Percentiles rank a stretch among this genome's conserved stretches.
These are phyloP conservation scores for Atrichornis clamosus DNA, from an alignment of 2,113 vertebrate genomes.

Conservation along the genomic window DNA sequence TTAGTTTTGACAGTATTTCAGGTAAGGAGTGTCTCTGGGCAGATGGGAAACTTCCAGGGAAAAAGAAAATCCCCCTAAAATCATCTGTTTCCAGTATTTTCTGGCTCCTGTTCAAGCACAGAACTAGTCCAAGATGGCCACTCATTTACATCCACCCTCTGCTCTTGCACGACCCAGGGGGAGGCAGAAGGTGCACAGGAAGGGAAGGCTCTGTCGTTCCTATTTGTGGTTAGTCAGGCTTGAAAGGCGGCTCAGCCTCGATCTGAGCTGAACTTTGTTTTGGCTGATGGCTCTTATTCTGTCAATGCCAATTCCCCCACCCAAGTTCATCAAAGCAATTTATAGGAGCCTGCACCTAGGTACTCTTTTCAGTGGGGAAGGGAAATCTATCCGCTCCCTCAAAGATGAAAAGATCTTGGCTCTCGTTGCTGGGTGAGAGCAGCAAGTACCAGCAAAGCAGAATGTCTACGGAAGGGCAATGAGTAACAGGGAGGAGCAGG, in stretches of 20 bases:
- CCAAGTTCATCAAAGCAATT: neutral
- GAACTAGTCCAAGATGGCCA: neutral
- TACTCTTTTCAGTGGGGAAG: neutral
- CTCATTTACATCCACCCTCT: neutral
- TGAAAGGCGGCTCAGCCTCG: neutral
- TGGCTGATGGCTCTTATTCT: neutral
- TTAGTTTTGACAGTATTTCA: neutral
- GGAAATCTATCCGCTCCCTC: neutral
- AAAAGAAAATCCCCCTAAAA: neutral
- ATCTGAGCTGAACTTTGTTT: neutral
- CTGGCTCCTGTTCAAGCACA: neutral
- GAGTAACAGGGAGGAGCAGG: neutral
- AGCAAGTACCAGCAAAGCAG: neutral
- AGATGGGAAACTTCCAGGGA: neutral
- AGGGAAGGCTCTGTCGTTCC: neutral
- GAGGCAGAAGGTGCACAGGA: neutral
- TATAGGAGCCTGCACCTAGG: neutral
- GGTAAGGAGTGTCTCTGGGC: neutral
- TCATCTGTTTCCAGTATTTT: conserved; percentile 12
- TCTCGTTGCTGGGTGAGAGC: neutral
- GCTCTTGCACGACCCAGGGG: rapidly evolving
- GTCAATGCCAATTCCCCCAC: neutral
- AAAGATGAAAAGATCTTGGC: neutral
- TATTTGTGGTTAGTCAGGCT: neutral
- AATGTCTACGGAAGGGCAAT: neutral